Percentiles rank a stretch among this genome's conserved stretches.
Evolutionary conservation across 2,888 invertebrate genomes (phyloP).

Genomic region (Terebella lapidaria): DNA sequence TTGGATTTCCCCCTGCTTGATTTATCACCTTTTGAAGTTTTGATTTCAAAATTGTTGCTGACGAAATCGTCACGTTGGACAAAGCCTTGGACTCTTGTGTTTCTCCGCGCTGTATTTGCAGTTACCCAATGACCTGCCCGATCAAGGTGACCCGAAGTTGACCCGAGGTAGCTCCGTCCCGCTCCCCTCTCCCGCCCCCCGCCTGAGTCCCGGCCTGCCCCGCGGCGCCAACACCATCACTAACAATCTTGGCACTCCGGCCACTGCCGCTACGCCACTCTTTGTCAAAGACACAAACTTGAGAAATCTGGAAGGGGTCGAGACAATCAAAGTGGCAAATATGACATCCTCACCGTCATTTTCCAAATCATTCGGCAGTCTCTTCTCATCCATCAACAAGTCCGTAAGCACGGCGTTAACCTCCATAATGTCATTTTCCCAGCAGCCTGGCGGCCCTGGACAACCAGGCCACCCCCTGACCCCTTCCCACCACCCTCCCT

Average conservation of each 20-base stretch:
- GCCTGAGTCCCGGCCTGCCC: constrained; percentile 7
- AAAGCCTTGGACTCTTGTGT: too few species aligned
- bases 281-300: constrained; percentile 5
- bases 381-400: constrained; percentile 26
- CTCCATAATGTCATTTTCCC: constrained; percentile 24
- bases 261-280: not conserved
- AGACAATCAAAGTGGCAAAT: constrained; percentile 23
- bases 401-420: constrained; percentile 26
- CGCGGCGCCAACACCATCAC: constrained; percentile 7
- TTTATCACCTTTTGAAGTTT: too few species aligned
- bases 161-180: too few species aligned
- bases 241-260: constrained; percentile 1
- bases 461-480: not conserved
- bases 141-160: too few species aligned
- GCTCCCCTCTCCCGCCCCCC: not conserved
- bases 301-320: constrained; percentile 6
- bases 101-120: too few species aligned
- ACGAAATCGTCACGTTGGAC: too few species aligned
- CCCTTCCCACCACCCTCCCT: constrained; percentile 1
- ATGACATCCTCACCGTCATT: constrained; percentile 20
- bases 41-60: too few species aligned
- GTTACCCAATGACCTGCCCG: too few species aligned
- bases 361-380: constrained; percentile 22
- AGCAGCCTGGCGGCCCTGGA: constrained; percentile 17
- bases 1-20: too few species aligned